Base-by-base conservation (phyloP, 2,888 invertebrate genomes). In the Holacanthella duospinosa region DNA sequence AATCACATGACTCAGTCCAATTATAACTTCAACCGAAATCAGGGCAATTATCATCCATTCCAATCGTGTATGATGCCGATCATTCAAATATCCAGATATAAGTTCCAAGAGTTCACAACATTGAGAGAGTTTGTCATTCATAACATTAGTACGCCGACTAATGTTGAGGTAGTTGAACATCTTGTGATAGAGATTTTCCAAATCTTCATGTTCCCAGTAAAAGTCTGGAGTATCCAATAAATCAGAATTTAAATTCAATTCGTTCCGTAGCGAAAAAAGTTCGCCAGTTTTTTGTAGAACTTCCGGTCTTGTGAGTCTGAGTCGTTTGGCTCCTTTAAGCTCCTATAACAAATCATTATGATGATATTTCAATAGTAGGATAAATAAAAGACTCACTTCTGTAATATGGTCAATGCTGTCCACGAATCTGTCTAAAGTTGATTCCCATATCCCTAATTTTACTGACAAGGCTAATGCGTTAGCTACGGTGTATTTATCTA, bases 31-130 rank as follows among this genome's bases (percentile, higher is more conserved):
- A 0, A 95, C 89, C 82, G 93, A 85, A 78, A 97, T 97, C 44
- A 97, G 84, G 26, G 88, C 81, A 66, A 97, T 97, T 70, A 97
- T 94, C 89, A 96, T 94, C 93, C 93, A 93, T 78, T 97, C 97
- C 0, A 97, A 82, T 1, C 93, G 82, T 16, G 92, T 85, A 77
- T 95, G 93, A 79, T 96, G 96, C 12, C 86, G 82, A 79, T 96
- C 95, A 62, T 89, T 92, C 28, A 96, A 82, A 82, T 95, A 92
- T 29, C 88, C 84, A 0, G 90, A 89, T 6, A 97, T 80, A 65
- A 96, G 80, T 75, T 93, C 91, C 6, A 95, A 86, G 24, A 97
- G 80, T 74, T 95, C 94, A 61, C 90, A 87, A 76, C 97, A 97
- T 77, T 96, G 94, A 73, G 88, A 88, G 48, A 97, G 82, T 74